Conservation (phyloP, 2,113 vertebrate genomes). For the Enhydra lutris region DNA sequence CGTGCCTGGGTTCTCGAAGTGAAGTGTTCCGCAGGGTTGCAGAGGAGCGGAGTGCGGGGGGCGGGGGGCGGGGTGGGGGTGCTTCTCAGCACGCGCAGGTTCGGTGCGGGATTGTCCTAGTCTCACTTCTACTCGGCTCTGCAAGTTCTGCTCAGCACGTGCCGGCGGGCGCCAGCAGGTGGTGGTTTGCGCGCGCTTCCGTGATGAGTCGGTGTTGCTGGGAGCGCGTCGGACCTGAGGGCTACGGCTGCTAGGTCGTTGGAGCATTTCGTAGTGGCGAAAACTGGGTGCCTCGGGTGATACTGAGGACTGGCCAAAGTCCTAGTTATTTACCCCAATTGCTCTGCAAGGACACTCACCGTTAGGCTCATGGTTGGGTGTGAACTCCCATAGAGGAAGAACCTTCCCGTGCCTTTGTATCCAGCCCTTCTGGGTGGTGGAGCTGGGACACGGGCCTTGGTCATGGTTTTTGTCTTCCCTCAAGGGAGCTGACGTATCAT, state of each 20-base stretch:
- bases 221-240: background rate
- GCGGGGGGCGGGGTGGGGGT: too few relatives aligned
- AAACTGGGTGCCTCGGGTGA: background rate
- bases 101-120: accelerated
- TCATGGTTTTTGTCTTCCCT: background rate
- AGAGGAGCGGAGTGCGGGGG: background rate
- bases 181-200: accelerated
- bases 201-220: accelerated
- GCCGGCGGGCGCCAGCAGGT: too few relatives aligned
- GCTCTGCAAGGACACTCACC: accelerated
- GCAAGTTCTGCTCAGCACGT: background rate
- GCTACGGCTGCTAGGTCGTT: background rate
- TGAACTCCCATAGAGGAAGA: too few relatives aligned
- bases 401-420: background rate
- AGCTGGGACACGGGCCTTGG: too few relatives aligned
- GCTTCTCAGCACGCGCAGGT: accelerated
- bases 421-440: background rate
- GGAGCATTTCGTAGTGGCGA: background rate
- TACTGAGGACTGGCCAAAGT: background rate
- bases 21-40: accelerated
- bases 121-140: too few relatives aligned
- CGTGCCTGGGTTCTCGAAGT: accelerated
- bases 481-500: background rate
- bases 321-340: accelerated
- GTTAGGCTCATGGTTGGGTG: too few relatives aligned